Conservation (phyloP, 2,113 vertebrate genomes). For the Cavia porcellus region DNA sequence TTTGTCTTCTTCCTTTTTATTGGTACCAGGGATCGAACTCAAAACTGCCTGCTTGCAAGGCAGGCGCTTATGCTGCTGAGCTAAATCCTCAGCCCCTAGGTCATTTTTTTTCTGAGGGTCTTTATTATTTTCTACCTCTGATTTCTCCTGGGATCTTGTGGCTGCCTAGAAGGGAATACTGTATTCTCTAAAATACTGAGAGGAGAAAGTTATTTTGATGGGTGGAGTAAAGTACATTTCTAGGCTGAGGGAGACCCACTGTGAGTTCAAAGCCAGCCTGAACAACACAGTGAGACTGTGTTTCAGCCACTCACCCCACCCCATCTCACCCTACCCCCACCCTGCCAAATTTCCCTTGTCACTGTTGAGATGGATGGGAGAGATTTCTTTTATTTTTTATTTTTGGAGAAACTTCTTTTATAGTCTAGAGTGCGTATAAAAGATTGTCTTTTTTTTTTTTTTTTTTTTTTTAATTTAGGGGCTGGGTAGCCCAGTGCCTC, state of each 20-base stretch:
- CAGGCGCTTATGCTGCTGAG: too few species aligned
- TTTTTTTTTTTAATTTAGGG: too few species aligned
- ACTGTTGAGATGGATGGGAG: neutral
- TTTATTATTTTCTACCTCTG: neutral
- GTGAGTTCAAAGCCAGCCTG: neutral
- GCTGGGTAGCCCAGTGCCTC: too few species aligned
- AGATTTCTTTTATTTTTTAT: too few species aligned
- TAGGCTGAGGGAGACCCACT: neutral
- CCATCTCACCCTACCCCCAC: too few species aligned
- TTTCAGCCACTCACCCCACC: too few species aligned
- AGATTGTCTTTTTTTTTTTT: neutral
- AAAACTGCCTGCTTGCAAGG: too few species aligned
- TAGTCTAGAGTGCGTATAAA: neutral
- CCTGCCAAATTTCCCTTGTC: neutral
- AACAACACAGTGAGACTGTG: neutral
- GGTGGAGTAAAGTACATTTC: neutral
- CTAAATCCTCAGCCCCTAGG: too few species aligned
- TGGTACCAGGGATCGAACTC: too few species aligned
- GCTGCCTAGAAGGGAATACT: neutral
- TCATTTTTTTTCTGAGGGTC: neutral
- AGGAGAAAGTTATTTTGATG: slow-evolving; percentile 37
- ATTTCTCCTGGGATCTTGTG: neutral
- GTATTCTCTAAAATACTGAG: neutral
- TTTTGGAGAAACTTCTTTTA: neutral
- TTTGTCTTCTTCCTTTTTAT: too few species aligned